Evolutionary conservation across 2,797 vertebrate genomes (phyloP).

Genomic region (Carcharodon carcharias): DNA sequence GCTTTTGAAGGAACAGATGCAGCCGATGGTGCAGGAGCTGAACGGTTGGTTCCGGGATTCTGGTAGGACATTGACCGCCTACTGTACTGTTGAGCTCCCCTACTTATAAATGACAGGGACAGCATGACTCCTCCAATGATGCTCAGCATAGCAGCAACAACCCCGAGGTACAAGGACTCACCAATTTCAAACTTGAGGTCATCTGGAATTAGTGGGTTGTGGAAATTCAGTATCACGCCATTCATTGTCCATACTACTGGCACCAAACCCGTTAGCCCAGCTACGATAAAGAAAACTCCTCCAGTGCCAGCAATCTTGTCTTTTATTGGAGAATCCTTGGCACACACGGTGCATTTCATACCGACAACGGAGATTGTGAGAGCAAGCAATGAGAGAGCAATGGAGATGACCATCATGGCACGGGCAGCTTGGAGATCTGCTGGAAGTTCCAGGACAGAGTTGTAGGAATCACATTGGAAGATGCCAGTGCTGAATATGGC

Average conservation of each 20-base stretch:
- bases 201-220: conserved; percentile 63
- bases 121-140: conserved; percentile 77
- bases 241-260: conserved; percentile 86
- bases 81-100: background rate
- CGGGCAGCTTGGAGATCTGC: conserved; percentile 77
- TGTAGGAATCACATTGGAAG: conserved; percentile 93
- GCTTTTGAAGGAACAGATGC: conserved; percentile 39
- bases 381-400: conserved; percentile 69
- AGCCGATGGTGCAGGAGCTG: conserved; percentile 30
- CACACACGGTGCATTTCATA: conserved; percentile 88
- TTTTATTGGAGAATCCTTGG: conserved; percentile 65
- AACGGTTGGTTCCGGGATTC: conserved; percentile 51
- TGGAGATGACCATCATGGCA: conserved; percentile 85
- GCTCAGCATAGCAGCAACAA: conserved; percentile 73
- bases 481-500: conserved; percentile 85
- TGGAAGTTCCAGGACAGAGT: conserved; percentile 78
- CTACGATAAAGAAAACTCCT: conserved; percentile 64
- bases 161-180: conserved; percentile 80
- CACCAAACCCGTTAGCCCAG: conserved; percentile 77
- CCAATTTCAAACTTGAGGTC: conserved; percentile 86
- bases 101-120: conserved; percentile 65
- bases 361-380: conserved; percentile 63
- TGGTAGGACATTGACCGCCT: conserved; percentile 52
- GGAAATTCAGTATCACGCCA: conserved; percentile 80
- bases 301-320: conserved; percentile 68